Percentiles rank a stretch among this genome's conserved stretches.
These are phyloP conservation scores for Amphimallon solstitiale DNA, from an alignment of 2,888 invertebrate genomes.

Conservation along the genomic window DNA sequence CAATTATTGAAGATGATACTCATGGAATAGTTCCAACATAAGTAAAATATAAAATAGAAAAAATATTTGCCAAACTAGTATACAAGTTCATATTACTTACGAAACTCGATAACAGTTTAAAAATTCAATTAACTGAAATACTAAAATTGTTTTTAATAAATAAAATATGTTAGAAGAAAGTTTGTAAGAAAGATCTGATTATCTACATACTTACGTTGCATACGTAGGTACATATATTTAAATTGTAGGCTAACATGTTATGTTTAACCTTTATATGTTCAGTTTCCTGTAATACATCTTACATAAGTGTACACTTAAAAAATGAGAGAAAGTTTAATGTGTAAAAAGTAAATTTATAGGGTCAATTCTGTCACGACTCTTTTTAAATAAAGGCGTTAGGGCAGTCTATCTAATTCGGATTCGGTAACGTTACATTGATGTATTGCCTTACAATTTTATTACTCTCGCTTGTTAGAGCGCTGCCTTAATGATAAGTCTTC, in stretches of 20 bases:
- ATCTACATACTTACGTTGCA: too few species aligned
- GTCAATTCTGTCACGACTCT: constrained; percentile 19
- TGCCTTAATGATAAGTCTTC: background rate
- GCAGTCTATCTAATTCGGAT: constrained; percentile 1
- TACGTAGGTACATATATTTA: constrained; percentile 7
- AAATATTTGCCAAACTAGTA: too few species aligned
- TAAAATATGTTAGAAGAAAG: too few species aligned
- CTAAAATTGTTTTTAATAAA: too few species aligned
- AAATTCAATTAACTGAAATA: too few species aligned
- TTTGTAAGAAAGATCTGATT: too few species aligned
- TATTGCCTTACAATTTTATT: background rate
- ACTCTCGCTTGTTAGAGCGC: background rate
- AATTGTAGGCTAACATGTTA: constrained; percentile 23
- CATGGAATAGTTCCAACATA: too few species aligned
- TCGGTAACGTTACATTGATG: constrained; percentile 28
- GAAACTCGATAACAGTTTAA: too few species aligned
- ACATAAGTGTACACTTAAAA: constrained; percentile 25
- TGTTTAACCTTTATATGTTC: constrained; percentile 25
- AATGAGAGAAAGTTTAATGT: constrained; percentile 30
- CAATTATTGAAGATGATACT: too few species aligned
- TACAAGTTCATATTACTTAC: too few species aligned
- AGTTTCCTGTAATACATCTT: constrained; percentile 31
- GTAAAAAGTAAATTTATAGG: constrained; percentile 28
- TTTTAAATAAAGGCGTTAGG: constrained; percentile 23
- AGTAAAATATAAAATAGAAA: too few species aligned